Evolutionary conservation across 2,888 invertebrate genomes (phyloP).

Genomic region (Mythimna impura): DNA sequence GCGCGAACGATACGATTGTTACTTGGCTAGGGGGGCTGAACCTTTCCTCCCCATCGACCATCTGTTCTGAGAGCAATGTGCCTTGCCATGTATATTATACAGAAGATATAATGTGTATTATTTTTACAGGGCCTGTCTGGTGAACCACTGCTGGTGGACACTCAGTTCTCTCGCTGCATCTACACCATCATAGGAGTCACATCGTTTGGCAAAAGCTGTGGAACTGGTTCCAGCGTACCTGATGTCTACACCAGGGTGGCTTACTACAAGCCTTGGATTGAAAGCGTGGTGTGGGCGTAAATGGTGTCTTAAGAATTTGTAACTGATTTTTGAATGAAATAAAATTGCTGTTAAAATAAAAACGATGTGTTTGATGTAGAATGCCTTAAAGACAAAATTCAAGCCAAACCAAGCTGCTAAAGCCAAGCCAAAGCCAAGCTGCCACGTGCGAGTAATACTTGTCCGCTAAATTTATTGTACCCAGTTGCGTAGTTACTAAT

Average conservation of each 20-base stretch:
- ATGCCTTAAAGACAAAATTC: too few species aligned
- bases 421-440: too few species aligned
- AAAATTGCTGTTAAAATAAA: not conserved
- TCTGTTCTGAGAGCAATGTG: too few species aligned
- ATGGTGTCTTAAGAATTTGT: not conserved
- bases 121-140: constrained; percentile 29
- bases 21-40: too few species aligned
- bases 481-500: too few species aligned
- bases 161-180: constrained; percentile 37
- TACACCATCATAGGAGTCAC: constrained; percentile 35
- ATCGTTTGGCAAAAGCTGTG: constrained; percentile 10
- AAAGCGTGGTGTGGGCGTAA: constrained; percentile 42
- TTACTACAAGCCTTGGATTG: constrained; percentile 43
- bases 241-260: constrained; percentile 40
- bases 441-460: too few species aligned
- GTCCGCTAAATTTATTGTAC: too few species aligned
- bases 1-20: too few species aligned
- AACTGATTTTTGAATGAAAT: not conserved
- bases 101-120: not conserved
- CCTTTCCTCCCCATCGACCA: too few species aligned
- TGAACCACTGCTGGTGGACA: constrained; percentile 28
- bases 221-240: not conserved
- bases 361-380: not conserved
- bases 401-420: too few species aligned
- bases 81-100: too few species aligned